Conservation (phyloP, 2,888 invertebrate species). For the Patella depressa region DNA sequence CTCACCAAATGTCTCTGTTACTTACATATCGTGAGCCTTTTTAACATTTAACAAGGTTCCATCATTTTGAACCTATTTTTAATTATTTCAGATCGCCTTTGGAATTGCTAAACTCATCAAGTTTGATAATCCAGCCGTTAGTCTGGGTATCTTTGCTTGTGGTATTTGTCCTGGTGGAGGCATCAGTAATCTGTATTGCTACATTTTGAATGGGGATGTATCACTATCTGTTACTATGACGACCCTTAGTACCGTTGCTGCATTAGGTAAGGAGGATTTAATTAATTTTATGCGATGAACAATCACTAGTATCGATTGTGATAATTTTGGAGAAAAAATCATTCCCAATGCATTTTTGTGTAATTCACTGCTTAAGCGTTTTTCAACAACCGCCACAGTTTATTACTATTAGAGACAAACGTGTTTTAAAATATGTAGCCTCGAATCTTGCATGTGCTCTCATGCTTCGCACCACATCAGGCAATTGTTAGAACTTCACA, state of each 20-base stretch:
- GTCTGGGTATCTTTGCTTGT: conserved; percentile 72
- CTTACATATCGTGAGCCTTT: too few species aligned
- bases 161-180: conserved; percentile 79
- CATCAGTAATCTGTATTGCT: conserved; percentile 96
- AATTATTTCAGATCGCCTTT: conserved; percentile 57
- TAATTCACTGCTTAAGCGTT: too few species aligned
- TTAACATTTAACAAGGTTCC: neutral
- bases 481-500: too few species aligned
- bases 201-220: conserved; percentile 90
- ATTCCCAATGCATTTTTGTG: too few species aligned
- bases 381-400: too few species aligned
- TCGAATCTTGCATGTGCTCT: too few species aligned
- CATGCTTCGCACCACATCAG: too few species aligned
- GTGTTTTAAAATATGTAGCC: too few species aligned
- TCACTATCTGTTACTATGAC: conserved; percentile 97
- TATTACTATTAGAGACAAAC: too few species aligned
- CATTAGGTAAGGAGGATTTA: conserved; percentile 78
- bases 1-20: too few species aligned
- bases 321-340: too few species aligned
- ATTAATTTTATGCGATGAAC: too few species aligned
- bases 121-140: conserved; percentile 50
- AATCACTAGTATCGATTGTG: neutral
- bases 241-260: conserved; percentile 87
- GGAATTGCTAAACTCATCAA: conserved; percentile 53
- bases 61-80: neutral